Conservation (phyloP, 2,797 vertebrate genomes). For the Lepidocolaptes lacrymiger region DNA sequence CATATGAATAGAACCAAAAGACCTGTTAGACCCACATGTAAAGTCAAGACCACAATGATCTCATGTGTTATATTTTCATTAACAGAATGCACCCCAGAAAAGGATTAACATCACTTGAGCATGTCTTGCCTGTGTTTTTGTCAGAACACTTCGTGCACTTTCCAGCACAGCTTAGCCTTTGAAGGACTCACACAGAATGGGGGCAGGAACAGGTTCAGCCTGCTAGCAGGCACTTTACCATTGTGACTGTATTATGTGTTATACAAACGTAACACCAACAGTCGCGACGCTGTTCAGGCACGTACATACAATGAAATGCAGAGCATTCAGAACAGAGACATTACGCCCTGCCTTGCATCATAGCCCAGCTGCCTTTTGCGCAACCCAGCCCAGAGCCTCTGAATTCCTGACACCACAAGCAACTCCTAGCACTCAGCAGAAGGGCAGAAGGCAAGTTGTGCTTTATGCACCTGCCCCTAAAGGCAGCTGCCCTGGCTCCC, state of each 20-base stretch:
- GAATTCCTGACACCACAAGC: background rate
- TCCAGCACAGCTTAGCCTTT: background rate
- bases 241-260: accelerated
- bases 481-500: background rate
- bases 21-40: background rate
- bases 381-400: background rate
- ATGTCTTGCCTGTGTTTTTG: background rate
- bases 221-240: background rate
- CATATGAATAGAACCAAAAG: background rate
- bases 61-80: background rate
- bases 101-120: background rate
- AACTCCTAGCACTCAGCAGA: background rate
- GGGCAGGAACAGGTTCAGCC: background rate
- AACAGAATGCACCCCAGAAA: background rate
- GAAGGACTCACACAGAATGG: background rate
- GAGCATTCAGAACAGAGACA: background rate
- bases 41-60: background rate
- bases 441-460: background rate
- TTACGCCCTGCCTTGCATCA: background rate
- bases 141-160: background rate
- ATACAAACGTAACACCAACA: background rate
- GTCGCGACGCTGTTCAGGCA: background rate
- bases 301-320: background rate
- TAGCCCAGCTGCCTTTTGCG: background rate
- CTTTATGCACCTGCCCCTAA: background rate